Percentiles rank a stretch among this genome's conserved stretches.
These are phyloP conservation scores for Syndactyla subalaris DNA, from an alignment of 2,797 vertebrate genomes.

Conservation along the genomic window DNA sequence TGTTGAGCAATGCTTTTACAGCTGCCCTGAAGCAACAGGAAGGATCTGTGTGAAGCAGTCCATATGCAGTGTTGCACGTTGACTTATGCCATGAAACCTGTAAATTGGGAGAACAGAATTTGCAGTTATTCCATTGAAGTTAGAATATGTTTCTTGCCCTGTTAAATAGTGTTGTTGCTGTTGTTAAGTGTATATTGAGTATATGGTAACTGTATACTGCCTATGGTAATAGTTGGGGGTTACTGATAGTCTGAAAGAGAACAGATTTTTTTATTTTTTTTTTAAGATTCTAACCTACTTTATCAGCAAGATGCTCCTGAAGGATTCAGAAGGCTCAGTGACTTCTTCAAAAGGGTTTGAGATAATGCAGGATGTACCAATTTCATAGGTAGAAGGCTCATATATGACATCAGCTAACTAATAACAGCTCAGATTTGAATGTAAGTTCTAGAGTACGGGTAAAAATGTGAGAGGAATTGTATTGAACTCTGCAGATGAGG, in stretches of 20 bases:
- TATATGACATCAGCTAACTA: neutral
- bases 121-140: neutral
- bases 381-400: neutral
- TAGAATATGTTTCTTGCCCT: neutral
- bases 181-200: neutral
- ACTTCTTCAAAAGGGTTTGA: neutral
- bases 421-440: neutral
- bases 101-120: neutral
- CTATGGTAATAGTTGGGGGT: neutral
- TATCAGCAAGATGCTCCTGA: neutral
- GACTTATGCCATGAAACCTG: neutral
- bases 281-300: neutral
- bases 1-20: neutral
- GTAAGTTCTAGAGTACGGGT: neutral
- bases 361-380: neutral
- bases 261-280: neutral
- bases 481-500: neutral
- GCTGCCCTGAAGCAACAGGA: slow-evolving; percentile 2
- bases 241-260: neutral
- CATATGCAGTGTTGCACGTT: neutral
- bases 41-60: neutral
- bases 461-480: neutral
- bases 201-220: neutral
- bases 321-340: neutral
- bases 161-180: neutral